Percentiles rank a stretch among this genome's conserved stretches.
phyloP scores from a whole-genome alignment of 2,888 invertebrate genomes.

The Pilophorus perplexus region DNA sequence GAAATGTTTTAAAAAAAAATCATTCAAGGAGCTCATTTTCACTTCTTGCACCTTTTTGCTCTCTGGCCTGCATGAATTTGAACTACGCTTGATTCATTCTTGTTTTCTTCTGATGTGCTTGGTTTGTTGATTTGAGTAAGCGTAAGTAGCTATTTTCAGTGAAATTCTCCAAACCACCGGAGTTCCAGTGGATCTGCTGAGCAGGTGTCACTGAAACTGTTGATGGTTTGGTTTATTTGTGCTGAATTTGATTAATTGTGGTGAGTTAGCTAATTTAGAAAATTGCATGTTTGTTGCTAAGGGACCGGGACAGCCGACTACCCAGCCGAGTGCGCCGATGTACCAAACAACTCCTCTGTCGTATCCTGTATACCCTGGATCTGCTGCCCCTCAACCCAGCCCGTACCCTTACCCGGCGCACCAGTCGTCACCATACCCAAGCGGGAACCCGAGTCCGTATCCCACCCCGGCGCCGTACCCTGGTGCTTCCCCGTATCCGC shows the following conservation, averaged over 20 bases:
- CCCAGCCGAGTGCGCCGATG: constrained; percentile 41
- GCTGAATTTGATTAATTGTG: background rate
- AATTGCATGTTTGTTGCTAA: constrained; percentile 44
- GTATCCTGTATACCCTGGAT: constrained; percentile 48
- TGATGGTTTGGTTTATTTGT: no score
- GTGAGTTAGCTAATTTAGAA: constrained; percentile 13
- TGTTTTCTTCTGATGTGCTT: background rate
- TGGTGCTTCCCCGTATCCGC: constrained; percentile 30
- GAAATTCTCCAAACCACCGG: no score
- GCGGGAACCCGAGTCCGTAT: constrained; percentile 24
- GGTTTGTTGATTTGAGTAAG: background rate
- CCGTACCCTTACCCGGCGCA: constrained; percentile 36
- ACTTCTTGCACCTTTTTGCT: no score
- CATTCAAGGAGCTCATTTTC: no score
- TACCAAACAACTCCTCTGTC: constrained; percentile 47
- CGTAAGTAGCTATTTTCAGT: no score
- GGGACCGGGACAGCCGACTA: constrained; percentile 47
- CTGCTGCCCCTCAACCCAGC: constrained; percentile 45
- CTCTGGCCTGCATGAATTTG: no score
- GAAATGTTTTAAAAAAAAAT: no score
- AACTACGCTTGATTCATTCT: no score
- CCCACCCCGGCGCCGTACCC: constrained; percentile 40
- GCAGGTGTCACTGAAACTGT: no score
- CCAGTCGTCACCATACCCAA: constrained; percentile 42
- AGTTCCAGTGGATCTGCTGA: no score